phyloP scores from a whole-genome alignment of 2,888 invertebrate genomes.

The Phragmatobia fuliginosa region DNA sequence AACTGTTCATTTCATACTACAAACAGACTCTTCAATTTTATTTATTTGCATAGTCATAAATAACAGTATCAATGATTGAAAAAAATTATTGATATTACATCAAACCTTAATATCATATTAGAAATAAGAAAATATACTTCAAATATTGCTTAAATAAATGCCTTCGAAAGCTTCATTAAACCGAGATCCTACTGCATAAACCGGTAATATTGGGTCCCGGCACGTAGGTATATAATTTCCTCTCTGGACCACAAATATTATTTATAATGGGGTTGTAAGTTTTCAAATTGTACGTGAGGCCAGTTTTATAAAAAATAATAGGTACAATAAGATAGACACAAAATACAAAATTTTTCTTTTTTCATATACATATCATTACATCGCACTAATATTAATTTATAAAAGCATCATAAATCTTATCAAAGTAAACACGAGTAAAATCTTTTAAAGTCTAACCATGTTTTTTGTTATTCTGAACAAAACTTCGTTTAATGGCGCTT shows the following conservation, averaged over 20 bases:
- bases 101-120: background rate
- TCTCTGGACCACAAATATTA: background rate
- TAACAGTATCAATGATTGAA: too few relatives aligned
- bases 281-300: background rate
- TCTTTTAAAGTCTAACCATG: background rate
- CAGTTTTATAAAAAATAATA: too few relatives aligned
- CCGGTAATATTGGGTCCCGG: background rate
- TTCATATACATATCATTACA: too few relatives aligned
- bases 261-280: background rate
- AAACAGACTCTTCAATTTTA: too few relatives aligned
- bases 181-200: background rate
- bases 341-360: too few relatives aligned
- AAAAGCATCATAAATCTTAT: background rate
- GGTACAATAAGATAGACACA: too few relatives aligned
- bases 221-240: conserved; percentile 1
- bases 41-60: background rate
- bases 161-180: background rate
- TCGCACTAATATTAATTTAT: background rate
- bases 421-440: background rate
- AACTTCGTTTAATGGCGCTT: conserved; percentile 6
- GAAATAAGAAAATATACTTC: background rate
- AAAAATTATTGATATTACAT: background rate
- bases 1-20: too few relatives aligned
- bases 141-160: background rate
- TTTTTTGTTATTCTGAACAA: conserved; percentile 5